Evolutionary conservation across 2,888 invertebrate genomes (phyloP).

Genomic region (Archips crataeganus): DNA sequence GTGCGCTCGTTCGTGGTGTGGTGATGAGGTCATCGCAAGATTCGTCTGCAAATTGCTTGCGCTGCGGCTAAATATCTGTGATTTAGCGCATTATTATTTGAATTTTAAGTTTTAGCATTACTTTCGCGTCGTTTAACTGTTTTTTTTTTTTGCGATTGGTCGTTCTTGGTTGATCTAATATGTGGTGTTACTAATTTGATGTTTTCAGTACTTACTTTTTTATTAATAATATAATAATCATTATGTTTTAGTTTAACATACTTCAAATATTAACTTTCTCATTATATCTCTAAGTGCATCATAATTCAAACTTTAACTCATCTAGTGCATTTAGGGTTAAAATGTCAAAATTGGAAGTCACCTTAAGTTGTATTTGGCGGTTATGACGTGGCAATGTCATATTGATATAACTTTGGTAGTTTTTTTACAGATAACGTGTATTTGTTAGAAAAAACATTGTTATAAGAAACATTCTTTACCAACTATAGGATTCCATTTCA

Average conservation of each 20-base stretch:
- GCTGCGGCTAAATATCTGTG: constrained; percentile 44
- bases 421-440: background rate
- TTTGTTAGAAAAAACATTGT: background rate
- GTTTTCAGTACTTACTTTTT: too few species aligned
- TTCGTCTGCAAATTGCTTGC: constrained; percentile 41
- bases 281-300: background rate
- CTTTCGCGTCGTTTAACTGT: background rate
- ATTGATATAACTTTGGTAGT: background rate
- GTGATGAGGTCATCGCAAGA: constrained; percentile 64
- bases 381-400: background rate
- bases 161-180: too few species aligned
- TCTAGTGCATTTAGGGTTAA: background rate
- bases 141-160: too few species aligned
- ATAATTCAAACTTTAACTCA: background rate
- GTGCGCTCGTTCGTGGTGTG: constrained; percentile 47
- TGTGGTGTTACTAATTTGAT: too few species aligned
- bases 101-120: background rate
- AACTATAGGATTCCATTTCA: background rate
- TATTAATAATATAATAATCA: too few species aligned
- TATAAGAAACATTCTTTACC: background rate
- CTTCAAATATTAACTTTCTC: too few species aligned
- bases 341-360: background rate
- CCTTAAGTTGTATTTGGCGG: background rate
- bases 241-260: too few species aligned
- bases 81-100: constrained; percentile 3